Percentiles rank a stretch among this genome's conserved stretches.
Conservation (phyloP, 2,113 vertebrate species). For the Calidris pygmaea region DNA sequence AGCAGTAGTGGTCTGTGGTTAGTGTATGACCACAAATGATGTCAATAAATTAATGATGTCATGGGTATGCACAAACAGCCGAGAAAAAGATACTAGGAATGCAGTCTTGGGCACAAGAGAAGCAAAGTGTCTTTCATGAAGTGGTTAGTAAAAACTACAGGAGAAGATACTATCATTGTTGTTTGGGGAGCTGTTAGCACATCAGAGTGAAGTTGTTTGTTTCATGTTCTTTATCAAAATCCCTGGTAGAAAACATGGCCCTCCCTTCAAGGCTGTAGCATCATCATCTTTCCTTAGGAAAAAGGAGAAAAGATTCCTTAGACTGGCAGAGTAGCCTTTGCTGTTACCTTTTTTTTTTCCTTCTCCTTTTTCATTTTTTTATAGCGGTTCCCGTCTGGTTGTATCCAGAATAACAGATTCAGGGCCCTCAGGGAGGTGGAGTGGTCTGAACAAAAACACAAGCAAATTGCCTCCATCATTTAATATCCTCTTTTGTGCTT, state of each 20-base stretch:
- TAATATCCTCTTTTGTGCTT: background rate
- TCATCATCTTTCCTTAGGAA: background rate
- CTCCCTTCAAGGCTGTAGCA: background rate
- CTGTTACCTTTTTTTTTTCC: background rate
- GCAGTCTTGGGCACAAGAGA: background rate
- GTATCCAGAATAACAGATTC: background rate
- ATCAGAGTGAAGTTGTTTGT: background rate
- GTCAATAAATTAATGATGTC: background rate
- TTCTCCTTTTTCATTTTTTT: background rate
- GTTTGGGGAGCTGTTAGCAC: background rate
- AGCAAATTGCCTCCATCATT: background rate
- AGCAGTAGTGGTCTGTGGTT: background rate
- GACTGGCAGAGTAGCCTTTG: background rate
- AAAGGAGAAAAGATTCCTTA: background rate
- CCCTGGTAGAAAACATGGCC: background rate
- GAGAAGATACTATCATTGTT: background rate
- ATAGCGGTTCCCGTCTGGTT: background rate
- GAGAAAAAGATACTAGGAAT: background rate
- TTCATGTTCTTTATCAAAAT: background rate
- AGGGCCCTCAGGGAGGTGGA: background rate
- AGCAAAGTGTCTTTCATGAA: background rate
- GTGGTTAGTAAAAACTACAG: background rate
- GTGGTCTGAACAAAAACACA: background rate
- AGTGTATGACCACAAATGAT: background rate
- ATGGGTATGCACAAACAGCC: fast-evolving